Percentiles rank a stretch among this genome's conserved stretches.
Conservation (phyloP, 2,888 invertebrate species). For the Mycalesis mineus region DNA sequence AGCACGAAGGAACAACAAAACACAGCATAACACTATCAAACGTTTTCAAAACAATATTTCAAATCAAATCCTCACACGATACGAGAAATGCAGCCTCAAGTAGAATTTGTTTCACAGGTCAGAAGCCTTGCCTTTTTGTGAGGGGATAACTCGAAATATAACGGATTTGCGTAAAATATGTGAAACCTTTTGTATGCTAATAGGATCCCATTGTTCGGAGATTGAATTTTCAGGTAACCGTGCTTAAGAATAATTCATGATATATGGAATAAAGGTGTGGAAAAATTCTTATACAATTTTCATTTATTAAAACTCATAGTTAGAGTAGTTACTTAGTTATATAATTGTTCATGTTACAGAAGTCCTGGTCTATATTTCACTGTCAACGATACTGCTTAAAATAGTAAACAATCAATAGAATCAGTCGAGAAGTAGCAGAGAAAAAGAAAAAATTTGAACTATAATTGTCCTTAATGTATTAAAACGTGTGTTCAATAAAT, state of each 20-base stretch:
- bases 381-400: no score
- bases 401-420: no score
- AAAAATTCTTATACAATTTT: slow-evolving; percentile 45
- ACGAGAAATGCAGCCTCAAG: slow-evolving; percentile 27
- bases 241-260: slow-evolving; percentile 73
- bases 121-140: slow-evolving; percentile 65
- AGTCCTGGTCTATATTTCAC: no score
- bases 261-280: slow-evolving; percentile 42
- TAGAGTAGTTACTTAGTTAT: no score
- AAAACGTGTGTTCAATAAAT: no score
- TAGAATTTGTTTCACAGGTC: slow-evolving; percentile 65
- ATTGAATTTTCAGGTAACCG: slow-evolving; percentile 75
- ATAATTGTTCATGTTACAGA: no score
- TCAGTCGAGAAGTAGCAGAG: no score
- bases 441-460: no score
- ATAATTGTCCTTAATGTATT: no score
- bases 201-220: slow-evolving; percentile 76
- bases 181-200: slow-evolving; percentile 78
- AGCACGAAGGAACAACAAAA: no score
- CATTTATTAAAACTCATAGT: neutral
- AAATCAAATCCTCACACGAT: slow-evolving; percentile 8
- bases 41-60: slow-evolving; percentile 15
- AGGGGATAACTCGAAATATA: slow-evolving; percentile 74
- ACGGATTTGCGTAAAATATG: slow-evolving; percentile 76
- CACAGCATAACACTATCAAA: no score